A percentile compares a stretch with the other conserved stretches of the same genome.
These are phyloP conservation scores for Planiliza haematocheilus DNA, from an alignment of 2,113 vertebrate genomes.

Conservation along the genomic window DNA sequence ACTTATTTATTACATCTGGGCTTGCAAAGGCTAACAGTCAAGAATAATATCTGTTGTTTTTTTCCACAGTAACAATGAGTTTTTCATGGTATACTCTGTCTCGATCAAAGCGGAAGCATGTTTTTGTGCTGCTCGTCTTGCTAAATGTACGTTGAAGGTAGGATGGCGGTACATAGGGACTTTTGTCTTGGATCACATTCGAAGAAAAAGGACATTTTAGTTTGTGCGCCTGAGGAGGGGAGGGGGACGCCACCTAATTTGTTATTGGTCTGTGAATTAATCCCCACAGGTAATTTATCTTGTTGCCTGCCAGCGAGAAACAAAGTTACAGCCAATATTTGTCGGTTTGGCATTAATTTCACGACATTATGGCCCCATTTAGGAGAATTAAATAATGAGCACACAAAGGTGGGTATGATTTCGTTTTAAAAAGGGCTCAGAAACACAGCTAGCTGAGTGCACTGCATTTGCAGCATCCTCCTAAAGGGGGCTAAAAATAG, in stretches of 20 bases:
- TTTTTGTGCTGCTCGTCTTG: constrained; percentile 8
- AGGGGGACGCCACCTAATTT: background rate
- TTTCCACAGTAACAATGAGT: constrained; percentile 7
- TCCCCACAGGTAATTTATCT: constrained; percentile 8
- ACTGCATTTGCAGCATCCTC: too few relatives aligned
- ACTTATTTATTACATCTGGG: background rate
- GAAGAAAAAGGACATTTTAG: too few relatives aligned
- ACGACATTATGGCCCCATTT: background rate
- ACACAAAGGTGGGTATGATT: background rate
- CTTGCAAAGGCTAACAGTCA: background rate
- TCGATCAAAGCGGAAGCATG: constrained; percentile 7
- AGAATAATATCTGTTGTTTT: background rate
- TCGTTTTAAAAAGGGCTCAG: background rate
- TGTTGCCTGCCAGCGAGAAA: background rate
- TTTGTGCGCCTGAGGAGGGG: too few relatives aligned
- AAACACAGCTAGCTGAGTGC: too few relatives aligned
- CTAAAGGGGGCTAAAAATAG: too few relatives aligned
- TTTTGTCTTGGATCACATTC: constrained; percentile 8
- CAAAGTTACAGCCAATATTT: too few relatives aligned
- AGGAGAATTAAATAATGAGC: background rate
- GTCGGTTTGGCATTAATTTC: background rate
- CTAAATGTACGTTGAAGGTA: too few relatives aligned
- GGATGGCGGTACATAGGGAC: background rate
- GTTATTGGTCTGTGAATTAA: constrained; percentile 26
- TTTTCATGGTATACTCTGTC: constrained; percentile 2